Evolutionary conservation across 1,140 invertebrate genomes (phyloP).

Genomic region (Zaprionus africanus): DNA sequence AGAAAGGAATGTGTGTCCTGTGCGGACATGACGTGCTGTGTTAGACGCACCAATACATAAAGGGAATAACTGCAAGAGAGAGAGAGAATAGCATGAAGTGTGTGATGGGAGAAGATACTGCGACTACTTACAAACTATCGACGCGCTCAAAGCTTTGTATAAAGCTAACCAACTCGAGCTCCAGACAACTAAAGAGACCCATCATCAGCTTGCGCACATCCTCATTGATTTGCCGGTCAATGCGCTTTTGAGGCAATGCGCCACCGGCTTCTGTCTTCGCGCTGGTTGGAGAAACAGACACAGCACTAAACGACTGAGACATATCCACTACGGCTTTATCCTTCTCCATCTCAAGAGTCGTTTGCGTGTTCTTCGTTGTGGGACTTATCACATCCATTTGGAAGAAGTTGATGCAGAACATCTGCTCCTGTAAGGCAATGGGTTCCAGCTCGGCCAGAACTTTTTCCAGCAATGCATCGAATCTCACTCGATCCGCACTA

Average conservation of each 20-base stretch:
- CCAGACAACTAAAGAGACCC: constrained; percentile 93
- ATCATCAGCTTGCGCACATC: constrained; percentile 94
- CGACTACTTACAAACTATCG: constrained; percentile 92
- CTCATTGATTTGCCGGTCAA: constrained; percentile 90
- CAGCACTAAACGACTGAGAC: constrained; percentile 59
- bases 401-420: constrained; percentile 97
- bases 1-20: constrained; percentile 96
- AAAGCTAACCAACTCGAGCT: constrained; percentile 93
- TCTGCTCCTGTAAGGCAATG: constrained; percentile 96
- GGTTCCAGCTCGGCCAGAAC: constrained; percentile 95
- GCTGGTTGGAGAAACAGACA: constrained; percentile 55
- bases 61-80: constrained; percentile 92
- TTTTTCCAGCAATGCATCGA: constrained; percentile 84
- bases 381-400: constrained; percentile 90
- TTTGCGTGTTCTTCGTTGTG: constrained; percentile 86
- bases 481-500: constrained; percentile 77
- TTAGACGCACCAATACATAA: constrained; percentile 95
- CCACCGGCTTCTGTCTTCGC: constrained; percentile 25
- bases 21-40: constrained; percentile 95
- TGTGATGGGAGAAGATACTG: neutral
- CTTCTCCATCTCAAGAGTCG: constrained; percentile 85
- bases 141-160: constrained; percentile 93
- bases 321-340: constrained; percentile 55
- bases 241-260: constrained; percentile 86
- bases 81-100: neutral